Percentiles rank a stretch among this genome's conserved stretches.
Conservation (phyloP, 2,888 invertebrate species). For the Caenorhabditis uteleia region DNA sequence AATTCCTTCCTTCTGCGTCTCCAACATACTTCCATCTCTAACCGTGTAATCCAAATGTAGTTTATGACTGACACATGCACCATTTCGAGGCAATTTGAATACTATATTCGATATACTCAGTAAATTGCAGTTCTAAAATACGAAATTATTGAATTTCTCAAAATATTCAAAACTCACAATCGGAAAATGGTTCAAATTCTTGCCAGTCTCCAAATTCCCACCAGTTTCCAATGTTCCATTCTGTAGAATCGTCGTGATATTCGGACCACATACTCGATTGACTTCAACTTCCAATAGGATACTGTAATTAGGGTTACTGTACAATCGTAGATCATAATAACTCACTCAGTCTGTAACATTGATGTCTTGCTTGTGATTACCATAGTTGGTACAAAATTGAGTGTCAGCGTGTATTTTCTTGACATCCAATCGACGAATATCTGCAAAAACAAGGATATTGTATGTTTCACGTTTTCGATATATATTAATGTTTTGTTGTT, state of each 20-base stretch:
- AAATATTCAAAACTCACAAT: slow-evolving; percentile 10
- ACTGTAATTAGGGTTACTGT: slow-evolving; percentile 21
- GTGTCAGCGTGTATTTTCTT: slow-evolving; percentile 39
- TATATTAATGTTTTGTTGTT: no score
- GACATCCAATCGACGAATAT: slow-evolving; percentile 59
- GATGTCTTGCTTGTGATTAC: slow-evolving; percentile 50
- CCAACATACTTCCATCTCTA: slow-evolving; percentile 7
- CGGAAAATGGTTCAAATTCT: slow-evolving; percentile 17
- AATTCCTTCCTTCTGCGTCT: background rate
- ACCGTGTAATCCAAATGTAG: slow-evolving; percentile 26
- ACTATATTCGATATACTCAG: slow-evolving; percentile 21
- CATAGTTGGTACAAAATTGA: slow-evolving; percentile 56
- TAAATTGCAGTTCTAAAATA: slow-evolving; percentile 1
- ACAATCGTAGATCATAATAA: background rate
- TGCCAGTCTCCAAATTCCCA: slow-evolving; percentile 5
- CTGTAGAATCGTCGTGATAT: slow-evolving; percentile 39
- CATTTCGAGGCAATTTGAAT: slow-evolving; percentile 30
- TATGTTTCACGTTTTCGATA: no score
- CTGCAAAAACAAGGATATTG: no score
- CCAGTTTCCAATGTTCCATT: slow-evolving; percentile 3
- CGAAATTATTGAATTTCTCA: no score
- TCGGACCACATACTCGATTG: slow-evolving; percentile 42
- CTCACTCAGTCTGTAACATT: slow-evolving; percentile 53
- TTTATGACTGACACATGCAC: slow-evolving; percentile 27
- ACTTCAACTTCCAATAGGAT: slow-evolving; percentile 61